A percentile compares a stretch with the other conserved stretches of the same genome.
Conservation (phyloP, 2,888 invertebrate genomes). For the Ditula angustiorana region DNA sequence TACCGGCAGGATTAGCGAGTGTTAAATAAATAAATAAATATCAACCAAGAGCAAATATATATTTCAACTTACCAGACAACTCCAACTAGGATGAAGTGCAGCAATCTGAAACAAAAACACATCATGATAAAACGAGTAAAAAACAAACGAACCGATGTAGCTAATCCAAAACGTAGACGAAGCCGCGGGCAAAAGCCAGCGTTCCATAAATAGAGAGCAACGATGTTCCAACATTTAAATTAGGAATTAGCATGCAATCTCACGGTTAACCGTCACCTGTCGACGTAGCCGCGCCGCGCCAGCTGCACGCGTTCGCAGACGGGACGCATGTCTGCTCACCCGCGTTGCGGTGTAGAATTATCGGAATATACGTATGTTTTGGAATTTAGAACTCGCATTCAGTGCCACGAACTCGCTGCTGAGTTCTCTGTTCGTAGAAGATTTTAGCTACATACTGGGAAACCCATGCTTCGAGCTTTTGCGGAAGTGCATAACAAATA, state of each 20-base stretch:
- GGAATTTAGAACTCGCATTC: too few relatives aligned
- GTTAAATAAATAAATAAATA: too few relatives aligned
- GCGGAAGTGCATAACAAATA: too few relatives aligned
- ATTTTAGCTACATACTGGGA: too few relatives aligned
- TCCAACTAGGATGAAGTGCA: not conserved
- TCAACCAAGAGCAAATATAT: too few relatives aligned
- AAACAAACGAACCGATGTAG: not conserved
- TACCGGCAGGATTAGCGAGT: too few relatives aligned
- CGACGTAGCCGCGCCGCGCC: constrained; percentile 9
- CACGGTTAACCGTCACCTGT: constrained; percentile 5
- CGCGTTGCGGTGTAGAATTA: not conserved
- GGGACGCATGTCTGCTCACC: not conserved
- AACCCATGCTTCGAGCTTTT: too few relatives aligned
- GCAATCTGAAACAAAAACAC: not conserved
- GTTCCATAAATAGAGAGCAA: not conserved
- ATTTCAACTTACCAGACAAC: not conserved
- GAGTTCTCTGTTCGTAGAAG: too few relatives aligned
- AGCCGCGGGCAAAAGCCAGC: too few relatives aligned
- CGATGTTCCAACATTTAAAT: not conserved
- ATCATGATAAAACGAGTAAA: not conserved
- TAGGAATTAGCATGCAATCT: constrained; percentile 1
- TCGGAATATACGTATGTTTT: not conserved
- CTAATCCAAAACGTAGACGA: not conserved
- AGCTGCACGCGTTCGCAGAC: not conserved
- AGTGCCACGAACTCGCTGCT: too few relatives aligned